Evolutionary conservation across 2,888 invertebrate genomes (phyloP), one percentile per base, ranked within the genome.

Genomic region (Osmoderma eremita): DNA sequence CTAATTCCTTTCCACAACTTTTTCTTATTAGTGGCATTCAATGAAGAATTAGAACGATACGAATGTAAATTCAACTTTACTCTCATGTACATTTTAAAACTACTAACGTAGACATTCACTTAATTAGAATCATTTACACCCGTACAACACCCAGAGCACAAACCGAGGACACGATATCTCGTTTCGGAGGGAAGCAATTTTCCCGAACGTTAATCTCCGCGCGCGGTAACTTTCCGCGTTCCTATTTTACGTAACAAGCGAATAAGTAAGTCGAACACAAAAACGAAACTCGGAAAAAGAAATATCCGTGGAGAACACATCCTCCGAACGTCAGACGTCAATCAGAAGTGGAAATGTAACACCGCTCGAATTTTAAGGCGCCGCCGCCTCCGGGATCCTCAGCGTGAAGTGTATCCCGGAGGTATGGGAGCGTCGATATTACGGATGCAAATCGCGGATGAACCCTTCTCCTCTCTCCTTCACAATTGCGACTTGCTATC

Each of bases 401-500:
- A 15, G 24, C 30, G 17, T 0, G 17, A n/a, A 61, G 24, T 22
- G 20, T 48, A 17, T 18, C 38, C 38, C 17, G 38, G 30, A n/a
- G 45, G 38, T 39, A 30, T 12, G 38, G 18, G 39, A 38, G 20
- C 20, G 24, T 17, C 36, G 24, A 15, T 61, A 61, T 61, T 61
- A 61, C 30, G 58, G 45, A 61, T 61, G 58, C 58, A 61, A 45
- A 61, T 61, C 58, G 45, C 45, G 58, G 30, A 36, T 45, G 30
- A 45, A 61, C 30, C 58, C 45, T 38, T 53, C 58, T 61, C 45
- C 45, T 45, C 48, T 61, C 45, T 24, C 30, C 48, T 15, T 61
- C 45, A 45, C 58, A 61, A 61, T 61, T 61, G 58, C 58, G 45
- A 61, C 24, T 61, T 61, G 58, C 45, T 61, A 61, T 61, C 45